Base-by-base conservation (phyloP, 2,797 vertebrate genomes). In the Malurus leucopterus region DNA sequence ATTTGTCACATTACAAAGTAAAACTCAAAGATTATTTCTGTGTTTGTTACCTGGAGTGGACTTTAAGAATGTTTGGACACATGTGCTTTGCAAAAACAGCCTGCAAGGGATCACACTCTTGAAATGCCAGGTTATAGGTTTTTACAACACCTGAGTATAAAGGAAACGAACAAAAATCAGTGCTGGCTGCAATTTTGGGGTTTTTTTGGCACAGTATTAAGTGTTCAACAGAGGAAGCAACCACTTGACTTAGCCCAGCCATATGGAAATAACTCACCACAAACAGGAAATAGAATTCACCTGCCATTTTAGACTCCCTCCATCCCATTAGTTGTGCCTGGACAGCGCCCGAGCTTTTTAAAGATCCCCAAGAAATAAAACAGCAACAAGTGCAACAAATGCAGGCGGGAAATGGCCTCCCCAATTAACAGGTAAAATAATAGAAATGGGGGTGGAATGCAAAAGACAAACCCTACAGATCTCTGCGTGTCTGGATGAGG, bases 81-180 rank as follows among this genome's bases (percentile, higher is more conserved):
- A 97, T 94, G 69, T 97, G 97, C 92, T 98, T 97, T 53, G 97
- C 92, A 96, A 99, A 99, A 93, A 98, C 96, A 46, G 98, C 98
- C 97, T 99, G 98, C 87, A 99, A 90, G 21, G 98, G 97, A 70
- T 98, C 98, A 90, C 98, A 98, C 51, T 99, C 98, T 94, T 99
- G 98, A 96, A 98, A 99, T 15, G 58, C 83, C 65, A 99, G 85
- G 92, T 98, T 98, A 78, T 99, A 97, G 44, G 98, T 99, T 98
- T 98, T 99, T n/a, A 97, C 98, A 92, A 99, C 96, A 88, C 98
- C 99, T 99, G 65, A 67, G 78, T 91, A 81, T 71, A 93, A 78
- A 95, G 75, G n/a, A 93, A 34, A 93, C 0, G 7, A 83, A 91
- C 7, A 55, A 27, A 83, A 67, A 74, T 96, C 90, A 95, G 3